Conservation (phyloP, 2,888 invertebrate genomes). For the Cerastis rubricosa region DNA sequence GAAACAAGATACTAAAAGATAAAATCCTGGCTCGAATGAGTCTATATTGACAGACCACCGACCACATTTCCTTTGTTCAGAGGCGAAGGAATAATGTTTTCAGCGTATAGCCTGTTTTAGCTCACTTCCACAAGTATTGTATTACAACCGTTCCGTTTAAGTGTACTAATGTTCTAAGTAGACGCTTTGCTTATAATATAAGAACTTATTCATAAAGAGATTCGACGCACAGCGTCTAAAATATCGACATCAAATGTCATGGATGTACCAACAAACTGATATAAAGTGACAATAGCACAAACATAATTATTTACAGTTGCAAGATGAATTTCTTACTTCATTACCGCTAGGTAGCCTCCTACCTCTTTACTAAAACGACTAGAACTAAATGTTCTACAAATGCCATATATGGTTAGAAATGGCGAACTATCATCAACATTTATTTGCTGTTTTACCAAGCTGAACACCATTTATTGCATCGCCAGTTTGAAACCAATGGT, state of each 20-base stretch:
- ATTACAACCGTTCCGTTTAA: not conserved
- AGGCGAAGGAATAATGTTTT: not conserved
- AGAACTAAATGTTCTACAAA: slow-evolving; percentile 20
- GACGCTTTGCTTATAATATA: slow-evolving; percentile 29
- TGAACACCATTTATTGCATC: not conserved
- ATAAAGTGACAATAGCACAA: slow-evolving; percentile 10
- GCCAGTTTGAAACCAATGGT: not conserved
- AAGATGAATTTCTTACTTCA: not conserved
- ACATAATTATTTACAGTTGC: not conserved
- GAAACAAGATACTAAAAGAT: too few relatives aligned
- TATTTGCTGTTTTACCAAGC: not conserved
- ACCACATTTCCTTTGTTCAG: not conserved
- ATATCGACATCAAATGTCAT: slow-evolving; percentile 36
- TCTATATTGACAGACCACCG: too few relatives aligned
- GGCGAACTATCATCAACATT: not conserved
- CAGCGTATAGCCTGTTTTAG: not conserved
- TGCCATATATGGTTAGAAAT: not conserved
- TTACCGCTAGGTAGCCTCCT: not conserved
- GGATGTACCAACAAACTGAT: slow-evolving; percentile 16
- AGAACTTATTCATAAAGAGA: slow-evolving; percentile 46
- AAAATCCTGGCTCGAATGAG: too few relatives aligned
- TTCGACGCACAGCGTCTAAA: slow-evolving; percentile 54
- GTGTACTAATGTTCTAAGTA: not conserved
- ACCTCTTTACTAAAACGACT: slow-evolving; percentile 5
- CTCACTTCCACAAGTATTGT: not conserved